Evolutionary conservation across 1,140 invertebrate genomes (phyloP).

Genomic region (Druon quercuslanigerum): DNA sequence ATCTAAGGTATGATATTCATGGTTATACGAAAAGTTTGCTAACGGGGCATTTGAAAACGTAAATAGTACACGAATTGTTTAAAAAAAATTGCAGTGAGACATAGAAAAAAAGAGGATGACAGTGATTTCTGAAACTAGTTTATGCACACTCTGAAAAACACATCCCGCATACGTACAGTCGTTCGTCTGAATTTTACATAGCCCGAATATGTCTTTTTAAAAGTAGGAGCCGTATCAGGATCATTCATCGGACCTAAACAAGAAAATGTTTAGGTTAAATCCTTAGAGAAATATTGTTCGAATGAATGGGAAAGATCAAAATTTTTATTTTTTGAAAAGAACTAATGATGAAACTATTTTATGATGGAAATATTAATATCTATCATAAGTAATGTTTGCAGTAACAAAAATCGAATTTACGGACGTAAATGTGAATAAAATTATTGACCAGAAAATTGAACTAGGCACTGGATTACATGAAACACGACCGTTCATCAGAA

Average conservation of each 20-base stretch:
- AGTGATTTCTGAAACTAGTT: constrained; percentile 13
- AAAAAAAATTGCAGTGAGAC: constrained; percentile 9
- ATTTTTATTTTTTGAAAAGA: neutral
- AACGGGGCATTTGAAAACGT: neutral
- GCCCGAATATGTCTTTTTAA: constrained; percentile 25
- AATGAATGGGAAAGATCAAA: neutral
- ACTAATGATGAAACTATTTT: neutral
- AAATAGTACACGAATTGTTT: neutral
- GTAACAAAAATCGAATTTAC: too few relatives aligned
- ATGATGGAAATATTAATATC: neutral
- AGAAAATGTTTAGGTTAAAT: constrained; percentile 28
- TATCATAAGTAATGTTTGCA: too few relatives aligned
- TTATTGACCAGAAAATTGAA: neutral
- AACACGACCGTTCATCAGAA: constrained; percentile 45
- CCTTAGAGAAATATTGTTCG: neutral
- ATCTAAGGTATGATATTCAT: constrained; percentile 7
- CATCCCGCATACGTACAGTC: constrained; percentile 27
- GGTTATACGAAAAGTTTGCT: neutral
- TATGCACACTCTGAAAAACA: constrained; percentile 27
- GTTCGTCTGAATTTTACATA: constrained; percentile 20
- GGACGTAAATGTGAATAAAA: neutral
- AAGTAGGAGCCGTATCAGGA: constrained; percentile 27
- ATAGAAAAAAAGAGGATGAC: constrained; percentile 13
- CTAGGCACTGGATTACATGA: constrained; percentile 40
- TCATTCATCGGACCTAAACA: constrained; percentile 29